These are phyloP conservation scores for Meghimatium bilineatum DNA, from an alignment of 2,888 invertebrate genomes.

Conservation along the genomic window DNA sequence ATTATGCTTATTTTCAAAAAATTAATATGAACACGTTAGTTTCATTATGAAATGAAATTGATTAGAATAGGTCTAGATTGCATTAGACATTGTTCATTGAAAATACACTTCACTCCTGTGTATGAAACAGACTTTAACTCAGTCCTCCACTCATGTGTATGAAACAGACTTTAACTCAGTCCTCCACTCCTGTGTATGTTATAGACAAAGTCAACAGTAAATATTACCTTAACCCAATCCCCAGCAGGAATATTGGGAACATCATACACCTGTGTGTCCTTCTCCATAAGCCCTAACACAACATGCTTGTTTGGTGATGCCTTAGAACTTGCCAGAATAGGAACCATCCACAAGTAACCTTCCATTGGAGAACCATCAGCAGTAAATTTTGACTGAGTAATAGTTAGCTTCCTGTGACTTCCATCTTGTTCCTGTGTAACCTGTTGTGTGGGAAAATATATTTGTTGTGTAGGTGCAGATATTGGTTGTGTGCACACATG, in stretches of 20 bases:
- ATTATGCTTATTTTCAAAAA: too few relatives aligned
- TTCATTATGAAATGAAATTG: too few relatives aligned
- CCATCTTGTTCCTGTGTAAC: conserved; percentile 72
- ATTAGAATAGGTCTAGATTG: too few relatives aligned
- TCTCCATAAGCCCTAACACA: conserved; percentile 81
- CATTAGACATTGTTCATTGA: too few relatives aligned
- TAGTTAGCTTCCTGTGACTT: conserved; percentile 82
- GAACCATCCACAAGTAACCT: conserved; percentile 90
- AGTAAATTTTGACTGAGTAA: conserved; percentile 89
- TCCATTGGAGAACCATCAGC: conserved; percentile 85
- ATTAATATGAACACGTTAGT: too few relatives aligned
- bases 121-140: too few relatives aligned
- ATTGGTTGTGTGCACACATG: too few relatives aligned
- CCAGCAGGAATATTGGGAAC: conserved; percentile 83
- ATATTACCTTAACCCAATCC: conserved; percentile 91
- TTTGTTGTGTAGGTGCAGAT: neutral
- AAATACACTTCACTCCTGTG: too few relatives aligned
- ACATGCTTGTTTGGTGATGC: conserved; percentile 83
- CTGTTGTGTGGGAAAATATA: conserved; percentile 53
- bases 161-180: too few relatives aligned
- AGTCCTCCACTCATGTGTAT: too few relatives aligned
- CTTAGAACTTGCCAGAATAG: conserved; percentile 88
- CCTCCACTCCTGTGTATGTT: too few relatives aligned
- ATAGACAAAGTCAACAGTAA: too few relatives aligned
- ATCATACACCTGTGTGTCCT: conserved; percentile 83